Evolutionary conservation across 2,113 vertebrate species (phyloP).

Genomic region (Callopanchax toddi): DNA sequence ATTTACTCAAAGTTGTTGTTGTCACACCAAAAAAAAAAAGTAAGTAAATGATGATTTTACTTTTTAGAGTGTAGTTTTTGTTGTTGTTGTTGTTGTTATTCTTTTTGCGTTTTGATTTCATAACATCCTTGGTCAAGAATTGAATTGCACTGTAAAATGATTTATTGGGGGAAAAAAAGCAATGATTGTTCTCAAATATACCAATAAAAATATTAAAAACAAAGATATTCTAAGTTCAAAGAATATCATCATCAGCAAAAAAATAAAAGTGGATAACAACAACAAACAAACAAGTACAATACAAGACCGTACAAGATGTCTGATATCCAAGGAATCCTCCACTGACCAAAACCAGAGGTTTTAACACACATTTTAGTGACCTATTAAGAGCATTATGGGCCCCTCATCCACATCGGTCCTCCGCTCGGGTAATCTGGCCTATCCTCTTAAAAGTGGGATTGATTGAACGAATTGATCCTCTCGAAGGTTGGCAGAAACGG

Average conservation of each 20-base stretch:
- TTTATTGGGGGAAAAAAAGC: too few species aligned
- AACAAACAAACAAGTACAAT: not conserved
- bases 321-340: conserved; percentile 62
- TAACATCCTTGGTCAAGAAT: not conserved
- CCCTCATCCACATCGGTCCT: conserved; percentile 62
- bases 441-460: conserved; percentile 83
- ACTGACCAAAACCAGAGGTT: conserved; percentile 60
- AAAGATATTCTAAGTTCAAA: conserved; percentile 46
- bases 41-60: too few species aligned
- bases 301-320: conserved; percentile 11
- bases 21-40: too few species aligned
- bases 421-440: conserved; percentile 75
- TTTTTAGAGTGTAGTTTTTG: too few species aligned
- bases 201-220: conserved; percentile 31
- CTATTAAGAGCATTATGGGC: conserved; percentile 80
- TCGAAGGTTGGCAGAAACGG: conserved; percentile 72
- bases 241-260: conserved; percentile 36
- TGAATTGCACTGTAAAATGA: too few species aligned
- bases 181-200: not conserved
- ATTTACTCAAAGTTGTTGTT: too few species aligned
- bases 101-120: not conserved
- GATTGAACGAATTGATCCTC: conserved; percentile 82
- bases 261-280: conserved; percentile 13
- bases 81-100: too few species aligned
- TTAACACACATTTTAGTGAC: conserved; percentile 79